These are phyloP conservation scores for Lordiphosa fenestrarum DNA, from an alignment of 2,888 invertebrate genomes.

Conservation along the genomic window DNA sequence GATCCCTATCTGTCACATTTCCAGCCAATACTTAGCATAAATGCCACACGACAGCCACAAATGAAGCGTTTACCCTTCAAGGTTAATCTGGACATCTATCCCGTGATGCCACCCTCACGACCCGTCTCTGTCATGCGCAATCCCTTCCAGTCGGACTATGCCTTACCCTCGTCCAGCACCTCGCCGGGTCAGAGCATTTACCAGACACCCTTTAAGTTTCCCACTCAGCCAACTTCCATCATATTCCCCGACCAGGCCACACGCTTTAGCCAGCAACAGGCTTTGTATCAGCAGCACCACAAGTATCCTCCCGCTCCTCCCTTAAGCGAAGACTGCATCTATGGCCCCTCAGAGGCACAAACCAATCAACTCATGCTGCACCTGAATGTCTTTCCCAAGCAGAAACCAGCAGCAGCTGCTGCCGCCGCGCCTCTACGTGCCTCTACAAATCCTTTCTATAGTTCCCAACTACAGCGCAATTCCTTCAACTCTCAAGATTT, in stretches of 20 bases:
- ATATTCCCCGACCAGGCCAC: conserved; percentile 60
- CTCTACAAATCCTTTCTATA: conserved; percentile 77
- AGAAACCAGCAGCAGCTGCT: conserved; percentile 62
- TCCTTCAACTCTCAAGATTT: conserved; percentile 45
- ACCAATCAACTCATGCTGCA: conserved; percentile 84
- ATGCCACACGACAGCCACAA: conserved; percentile 67
- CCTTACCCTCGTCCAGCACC: conserved; percentile 45
- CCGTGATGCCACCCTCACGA: conserved; percentile 80
- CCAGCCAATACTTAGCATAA: conserved; percentile 59
- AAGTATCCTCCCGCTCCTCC: conserved; percentile 54
- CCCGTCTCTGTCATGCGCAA: conserved; percentile 64
- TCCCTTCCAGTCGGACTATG: conserved; percentile 67
- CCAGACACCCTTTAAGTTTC: conserved; percentile 65
- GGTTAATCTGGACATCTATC: conserved; percentile 85
- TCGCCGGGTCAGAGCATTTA: conserved; percentile 49
- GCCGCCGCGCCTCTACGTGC: conserved; percentile 33
- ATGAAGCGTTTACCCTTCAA: conserved; percentile 82
- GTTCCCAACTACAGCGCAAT: conserved; percentile 61
- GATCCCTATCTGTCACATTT: conserved; percentile 55
- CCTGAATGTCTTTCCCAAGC: conserved; percentile 84
- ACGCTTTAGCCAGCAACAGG: conserved; percentile 57
- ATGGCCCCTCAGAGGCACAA: conserved; percentile 47
- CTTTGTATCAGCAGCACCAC: conserved; percentile 42
- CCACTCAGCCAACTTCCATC: conserved; percentile 43
- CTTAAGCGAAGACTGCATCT: conserved; percentile 49